Percentiles rank a stretch among this genome's conserved stretches.
phyloP scores from a whole-genome alignment of 2,888 invertebrate genomes.

The Alviniconcha strummeri region DNA sequence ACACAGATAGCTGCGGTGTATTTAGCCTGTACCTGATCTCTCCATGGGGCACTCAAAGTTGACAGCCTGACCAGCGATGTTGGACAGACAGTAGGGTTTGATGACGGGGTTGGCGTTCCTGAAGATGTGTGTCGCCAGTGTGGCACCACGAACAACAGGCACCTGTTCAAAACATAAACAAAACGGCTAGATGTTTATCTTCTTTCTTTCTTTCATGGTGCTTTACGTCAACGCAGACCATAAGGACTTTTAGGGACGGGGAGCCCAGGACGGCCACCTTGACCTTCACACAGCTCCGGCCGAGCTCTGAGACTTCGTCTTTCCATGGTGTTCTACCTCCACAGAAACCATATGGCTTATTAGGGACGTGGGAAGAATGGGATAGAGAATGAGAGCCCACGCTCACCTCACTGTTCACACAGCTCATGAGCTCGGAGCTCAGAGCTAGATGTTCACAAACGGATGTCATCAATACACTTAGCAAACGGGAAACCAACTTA shows the following conservation, averaged over 20 bases:
- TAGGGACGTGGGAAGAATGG: too few species aligned
- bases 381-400: too few species aligned
- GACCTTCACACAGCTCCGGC: too few species aligned
- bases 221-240: too few species aligned
- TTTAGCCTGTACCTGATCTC: slow-evolving; percentile 44
- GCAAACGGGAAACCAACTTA: too few species aligned
- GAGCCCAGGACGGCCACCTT: too few species aligned
- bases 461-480: too few species aligned
- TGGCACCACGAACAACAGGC: slow-evolving; percentile 55
- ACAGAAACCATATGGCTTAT: too few species aligned
- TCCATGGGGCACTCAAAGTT: slow-evolving; percentile 53
- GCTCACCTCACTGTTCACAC: too few species aligned
- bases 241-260: too few species aligned
- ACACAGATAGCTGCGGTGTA: too few species aligned
- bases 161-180: slow-evolving; percentile 45
- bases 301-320: not conserved
- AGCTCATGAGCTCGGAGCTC: not conserved
- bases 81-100: slow-evolving; percentile 55
- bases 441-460: not conserved
- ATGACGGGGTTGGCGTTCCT: slow-evolving; percentile 54
- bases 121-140: slow-evolving; percentile 56
- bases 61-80: slow-evolving; percentile 50
- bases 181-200: not conserved
- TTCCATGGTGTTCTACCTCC: not conserved
- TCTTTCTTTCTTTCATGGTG: not conserved